A percentile compares a stretch with the other conserved stretches of the same genome.
These are phyloP conservation scores for Vulpes lagopus DNA, from an alignment of 2,113 vertebrate species.

Conservation along the genomic window DNA sequence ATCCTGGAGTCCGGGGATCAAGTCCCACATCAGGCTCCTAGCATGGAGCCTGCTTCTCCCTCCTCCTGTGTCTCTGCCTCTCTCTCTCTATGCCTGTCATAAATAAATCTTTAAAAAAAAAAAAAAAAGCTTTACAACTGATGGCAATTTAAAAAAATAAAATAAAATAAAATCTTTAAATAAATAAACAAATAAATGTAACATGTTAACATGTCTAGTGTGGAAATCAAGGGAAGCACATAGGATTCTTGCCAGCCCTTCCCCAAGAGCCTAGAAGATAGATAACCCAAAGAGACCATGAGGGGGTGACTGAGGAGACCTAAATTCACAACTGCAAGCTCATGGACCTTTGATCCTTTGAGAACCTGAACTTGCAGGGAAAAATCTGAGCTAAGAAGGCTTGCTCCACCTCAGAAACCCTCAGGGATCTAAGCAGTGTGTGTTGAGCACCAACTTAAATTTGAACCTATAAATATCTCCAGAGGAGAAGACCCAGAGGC, in stretches of 20 bases:
- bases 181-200: not conserved
- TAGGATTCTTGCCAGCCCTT: not conserved
- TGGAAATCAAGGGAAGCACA: not conserved
- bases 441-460: not conserved
- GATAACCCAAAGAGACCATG: not conserved
- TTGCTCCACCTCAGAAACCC: not conserved
- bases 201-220: not conserved
- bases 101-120: no score
- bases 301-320: not conserved
- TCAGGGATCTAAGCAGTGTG: not conserved
- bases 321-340: not conserved
- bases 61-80: no score
- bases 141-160: no score
- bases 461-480: not conserved
- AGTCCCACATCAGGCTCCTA: no score
- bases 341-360: not conserved
- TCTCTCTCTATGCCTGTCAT: no score
- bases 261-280: not conserved
- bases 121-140: no score
- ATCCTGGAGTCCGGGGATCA: no score
- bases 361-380: not conserved
- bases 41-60: no score
- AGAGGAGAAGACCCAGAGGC: not conserved
- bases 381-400: not conserved
- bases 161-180: no score